Evolutionary conservation across 2,113 vertebrate genomes (phyloP).

Genomic region (Cromileptes altivelis): DNA sequence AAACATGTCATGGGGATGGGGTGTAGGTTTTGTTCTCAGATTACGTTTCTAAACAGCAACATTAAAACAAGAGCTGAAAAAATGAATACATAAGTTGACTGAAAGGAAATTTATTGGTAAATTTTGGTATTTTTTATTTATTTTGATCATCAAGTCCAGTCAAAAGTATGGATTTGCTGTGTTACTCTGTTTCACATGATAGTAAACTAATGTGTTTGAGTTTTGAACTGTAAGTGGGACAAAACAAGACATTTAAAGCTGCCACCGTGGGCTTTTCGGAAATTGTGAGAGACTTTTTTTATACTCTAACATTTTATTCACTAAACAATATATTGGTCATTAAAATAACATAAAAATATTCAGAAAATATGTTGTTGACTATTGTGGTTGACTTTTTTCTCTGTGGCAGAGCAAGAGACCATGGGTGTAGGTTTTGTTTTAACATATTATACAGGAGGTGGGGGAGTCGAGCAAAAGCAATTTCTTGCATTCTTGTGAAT

Average conservation of each 20-base stretch:
- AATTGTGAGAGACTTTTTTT: background rate
- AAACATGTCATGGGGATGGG: slow-evolving; percentile 25
- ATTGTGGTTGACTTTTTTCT: background rate
- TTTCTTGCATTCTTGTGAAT: too few relatives aligned
- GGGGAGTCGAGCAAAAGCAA: too few relatives aligned
- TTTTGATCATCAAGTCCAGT: background rate
- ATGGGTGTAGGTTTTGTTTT: too few relatives aligned
- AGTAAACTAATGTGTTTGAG: background rate
- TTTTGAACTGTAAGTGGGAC: background rate
- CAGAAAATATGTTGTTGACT: background rate
- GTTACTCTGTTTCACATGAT: background rate
- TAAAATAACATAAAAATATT: background rate
- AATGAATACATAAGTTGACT: background rate
- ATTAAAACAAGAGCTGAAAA: background rate
- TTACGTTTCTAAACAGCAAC: background rate
- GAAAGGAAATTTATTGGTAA: background rate
- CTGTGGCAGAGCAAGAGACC: background rate
- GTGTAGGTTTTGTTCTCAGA: slow-evolving; percentile 1
- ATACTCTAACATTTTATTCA: background rate
- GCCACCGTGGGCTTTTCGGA: background rate
- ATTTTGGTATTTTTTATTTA: background rate
- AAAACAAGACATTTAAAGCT: background rate
- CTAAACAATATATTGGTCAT: background rate
- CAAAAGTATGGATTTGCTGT: background rate
- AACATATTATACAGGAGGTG: too few relatives aligned